Conservation (phyloP, 2,888 invertebrate species). For the Osmoderma eremita region DNA sequence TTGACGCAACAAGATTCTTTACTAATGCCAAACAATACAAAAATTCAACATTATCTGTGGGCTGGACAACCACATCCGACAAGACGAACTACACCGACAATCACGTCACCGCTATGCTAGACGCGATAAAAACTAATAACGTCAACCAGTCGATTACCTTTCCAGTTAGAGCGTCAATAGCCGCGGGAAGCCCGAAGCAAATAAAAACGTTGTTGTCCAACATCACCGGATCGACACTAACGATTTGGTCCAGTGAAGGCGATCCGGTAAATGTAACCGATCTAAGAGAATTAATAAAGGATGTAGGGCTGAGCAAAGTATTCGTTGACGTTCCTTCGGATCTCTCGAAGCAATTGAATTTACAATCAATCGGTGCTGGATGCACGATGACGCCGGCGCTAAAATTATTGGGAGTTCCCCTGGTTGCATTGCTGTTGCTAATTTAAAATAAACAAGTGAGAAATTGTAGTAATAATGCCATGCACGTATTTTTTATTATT, state of each 20-base stretch:
- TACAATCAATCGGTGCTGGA: constrained; percentile 49
- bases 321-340: constrained; percentile 82
- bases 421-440: neutral
- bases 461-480: no score
- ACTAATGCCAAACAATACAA: constrained; percentile 68
- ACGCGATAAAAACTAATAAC: constrained; percentile 67
- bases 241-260: constrained; percentile 79
- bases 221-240: constrained; percentile 72
- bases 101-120: constrained; percentile 77
- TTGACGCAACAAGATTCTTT: constrained; percentile 75
- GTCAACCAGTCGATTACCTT: constrained; percentile 81
- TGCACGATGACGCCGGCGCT: neutral
- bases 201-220: constrained; percentile 71
- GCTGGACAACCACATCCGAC: constrained; percentile 83
- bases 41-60: constrained; percentile 78
- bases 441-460: no score
- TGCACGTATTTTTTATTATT: no score
- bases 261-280: constrained; percentile 76
- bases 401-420: neutral
- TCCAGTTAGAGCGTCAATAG: constrained; percentile 78
- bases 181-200: constrained; percentile 72
- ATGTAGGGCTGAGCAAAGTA: constrained; percentile 73
- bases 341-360: constrained; percentile 66
- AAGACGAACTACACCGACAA: constrained; percentile 69
- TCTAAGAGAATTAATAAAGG: constrained; percentile 73